A percentile compares a stretch with the other conserved stretches of the same genome.
Conservation (phyloP, 1,140 invertebrate species). For the Agrilus planipennis region DNA sequence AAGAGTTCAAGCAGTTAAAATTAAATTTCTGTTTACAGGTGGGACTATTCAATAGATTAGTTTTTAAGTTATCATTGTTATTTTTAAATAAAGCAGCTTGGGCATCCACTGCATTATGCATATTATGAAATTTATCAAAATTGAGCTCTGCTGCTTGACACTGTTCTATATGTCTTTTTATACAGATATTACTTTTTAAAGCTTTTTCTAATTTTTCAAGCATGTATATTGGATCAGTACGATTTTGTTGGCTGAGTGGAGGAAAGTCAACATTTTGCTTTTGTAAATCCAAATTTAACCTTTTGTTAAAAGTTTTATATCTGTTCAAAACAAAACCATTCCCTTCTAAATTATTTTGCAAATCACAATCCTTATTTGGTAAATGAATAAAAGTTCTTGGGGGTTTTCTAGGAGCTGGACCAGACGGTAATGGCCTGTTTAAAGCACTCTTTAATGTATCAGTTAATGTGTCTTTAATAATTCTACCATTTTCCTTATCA, state of each 20-base stretch:
- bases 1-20: slow-evolving; percentile 41
- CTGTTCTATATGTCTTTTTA: no score
- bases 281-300: slow-evolving; percentile 7
- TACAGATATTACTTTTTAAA: slow-evolving; percentile 40
- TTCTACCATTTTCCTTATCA: neutral
- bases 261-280: no score
- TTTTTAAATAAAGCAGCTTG: no score
- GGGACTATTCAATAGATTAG: no score
- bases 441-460: slow-evolving; percentile 48
- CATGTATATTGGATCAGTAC: slow-evolving; percentile 42
- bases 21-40: slow-evolving; percentile 21
- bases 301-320: slow-evolving; percentile 9
- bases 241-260: neutral
- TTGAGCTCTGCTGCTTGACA: no score
- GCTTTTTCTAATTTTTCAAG: slow-evolving; percentile 46
- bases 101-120: no score
- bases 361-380: neutral
- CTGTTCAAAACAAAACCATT: slow-evolving; percentile 3
- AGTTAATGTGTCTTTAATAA: slow-evolving; percentile 19
- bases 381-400: slow-evolving; percentile 49
- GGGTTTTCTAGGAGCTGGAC: slow-evolving; percentile 59
- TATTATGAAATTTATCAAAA: no score
- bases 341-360: slow-evolving; percentile 3
- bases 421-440: slow-evolving; percentile 47
- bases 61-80: no score